Evolutionary conservation across 2,888 invertebrate species (phyloP).

Genomic region (Epinotia demarniana): DNA sequence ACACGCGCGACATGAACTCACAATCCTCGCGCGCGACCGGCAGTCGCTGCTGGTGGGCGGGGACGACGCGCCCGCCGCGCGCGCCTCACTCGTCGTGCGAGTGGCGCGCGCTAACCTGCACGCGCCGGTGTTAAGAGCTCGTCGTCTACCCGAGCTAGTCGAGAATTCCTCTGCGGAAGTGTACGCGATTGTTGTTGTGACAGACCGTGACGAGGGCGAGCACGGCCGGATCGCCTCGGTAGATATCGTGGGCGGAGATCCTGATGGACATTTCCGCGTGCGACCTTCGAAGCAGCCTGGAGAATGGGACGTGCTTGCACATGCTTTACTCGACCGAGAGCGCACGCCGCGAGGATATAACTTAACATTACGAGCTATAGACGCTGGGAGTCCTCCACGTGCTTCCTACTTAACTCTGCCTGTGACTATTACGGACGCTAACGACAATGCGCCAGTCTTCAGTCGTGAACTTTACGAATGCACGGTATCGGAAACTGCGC

Average conservation of each 20-base stretch:
- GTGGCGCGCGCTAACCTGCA: slow-evolving; percentile 94
- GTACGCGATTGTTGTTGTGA: slow-evolving; percentile 94
- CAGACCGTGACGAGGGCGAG: slow-evolving; percentile 92
- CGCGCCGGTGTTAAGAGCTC: slow-evolving; percentile 93
- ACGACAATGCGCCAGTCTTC: slow-evolving; percentile 95
- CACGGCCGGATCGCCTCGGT: slow-evolving; percentile 93
- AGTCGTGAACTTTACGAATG: slow-evolving; percentile 94
- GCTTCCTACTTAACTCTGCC: slow-evolving; percentile 92
- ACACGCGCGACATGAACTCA: slow-evolving; percentile 88
- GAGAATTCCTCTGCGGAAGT: slow-evolving; percentile 93
- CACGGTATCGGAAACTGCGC: slow-evolving; percentile 94
- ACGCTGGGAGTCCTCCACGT: slow-evolving; percentile 91
- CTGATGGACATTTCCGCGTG: slow-evolving; percentile 94
- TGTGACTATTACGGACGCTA: slow-evolving; percentile 91
- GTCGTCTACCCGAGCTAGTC: slow-evolving; percentile 90
- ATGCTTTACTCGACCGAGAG: slow-evolving; percentile 91
- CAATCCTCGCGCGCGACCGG: slow-evolving; percentile 94
- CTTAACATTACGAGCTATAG: slow-evolving; percentile 93
- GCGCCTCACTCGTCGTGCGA: slow-evolving; percentile 90
- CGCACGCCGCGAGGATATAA: slow-evolving; percentile 92
- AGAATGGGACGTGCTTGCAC: slow-evolving; percentile 92
- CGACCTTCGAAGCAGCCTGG: slow-evolving; percentile 85
- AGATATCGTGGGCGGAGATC: slow-evolving; percentile 95
- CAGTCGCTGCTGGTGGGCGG: slow-evolving; percentile 86
- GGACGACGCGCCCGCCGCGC: slow-evolving; percentile 87